These are phyloP conservation scores for Cydia splendana DNA, from an alignment of 1,140 invertebrate species.

Conservation along the genomic window DNA sequence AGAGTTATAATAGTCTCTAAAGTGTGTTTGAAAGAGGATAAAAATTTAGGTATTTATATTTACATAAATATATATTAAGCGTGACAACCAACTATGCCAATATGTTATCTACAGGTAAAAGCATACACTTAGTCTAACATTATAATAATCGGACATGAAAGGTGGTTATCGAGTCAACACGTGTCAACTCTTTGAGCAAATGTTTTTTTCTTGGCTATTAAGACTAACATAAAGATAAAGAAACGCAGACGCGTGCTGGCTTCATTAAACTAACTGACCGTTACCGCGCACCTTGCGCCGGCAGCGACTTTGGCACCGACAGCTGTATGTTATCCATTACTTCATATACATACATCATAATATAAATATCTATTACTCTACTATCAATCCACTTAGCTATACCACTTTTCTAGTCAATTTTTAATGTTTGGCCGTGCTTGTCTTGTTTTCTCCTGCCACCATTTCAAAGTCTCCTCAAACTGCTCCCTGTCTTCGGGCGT, in stretches of 20 bases:
- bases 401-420: slow-evolving; percentile 44
- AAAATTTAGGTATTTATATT: too few species aligned
- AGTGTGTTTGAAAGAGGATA: too few species aligned
- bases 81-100: not conserved
- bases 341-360: slow-evolving; percentile 51
- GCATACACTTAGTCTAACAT: not conserved
- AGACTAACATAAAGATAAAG: slow-evolving; percentile 26
- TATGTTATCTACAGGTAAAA: not conserved
- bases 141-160: slow-evolving; percentile 1
- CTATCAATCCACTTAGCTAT: slow-evolving; percentile 35
- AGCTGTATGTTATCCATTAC: slow-evolving; percentile 69
- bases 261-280: slow-evolving; percentile 59
- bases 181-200: slow-evolving; percentile 4
- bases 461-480: slow-evolving; percentile 75
- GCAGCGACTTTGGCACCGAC: slow-evolving; percentile 71
- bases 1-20: too few species aligned
- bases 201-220: slow-evolving; percentile 15
- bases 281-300: slow-evolving; percentile 72
- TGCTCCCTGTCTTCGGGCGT: slow-evolving; percentile 73
- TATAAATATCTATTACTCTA: slow-evolving; percentile 53
- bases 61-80: too few species aligned
- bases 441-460: slow-evolving; percentile 76
- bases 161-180: not conserved
- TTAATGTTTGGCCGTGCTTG: slow-evolving; percentile 59
- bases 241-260: slow-evolving; percentile 40